These are phyloP conservation scores for Netelia fuscicornis DNA, from an alignment of 2,888 invertebrate genomes.

Conservation along the genomic window DNA sequence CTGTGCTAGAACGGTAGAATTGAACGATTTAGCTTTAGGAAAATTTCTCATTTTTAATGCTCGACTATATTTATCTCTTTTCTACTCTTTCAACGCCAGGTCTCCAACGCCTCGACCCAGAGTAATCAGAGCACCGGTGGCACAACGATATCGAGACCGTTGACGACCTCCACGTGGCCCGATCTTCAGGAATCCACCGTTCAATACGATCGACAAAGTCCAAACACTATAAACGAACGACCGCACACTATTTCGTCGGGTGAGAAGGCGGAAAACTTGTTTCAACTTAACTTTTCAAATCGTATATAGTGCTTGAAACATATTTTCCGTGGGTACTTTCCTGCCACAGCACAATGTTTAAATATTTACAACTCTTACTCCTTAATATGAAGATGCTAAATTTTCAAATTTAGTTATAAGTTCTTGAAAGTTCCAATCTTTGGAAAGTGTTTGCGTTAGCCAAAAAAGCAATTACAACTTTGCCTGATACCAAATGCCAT, in stretches of 20 bases:
- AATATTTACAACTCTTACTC: too few relatives aligned
- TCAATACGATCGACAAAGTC: constrained; percentile 89
- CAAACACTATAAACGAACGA: constrained; percentile 91
- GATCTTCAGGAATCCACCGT: constrained; percentile 89
- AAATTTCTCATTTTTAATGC: not conserved
- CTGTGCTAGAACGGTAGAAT: constrained; percentile 17
- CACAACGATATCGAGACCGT: constrained; percentile 77
- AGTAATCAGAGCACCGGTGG: constrained; percentile 82
- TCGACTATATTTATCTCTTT: not conserved
- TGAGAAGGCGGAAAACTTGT: constrained; percentile 74
- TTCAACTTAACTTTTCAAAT: not conserved
- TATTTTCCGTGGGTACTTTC: too few relatives aligned
- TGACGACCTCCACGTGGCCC: constrained; percentile 91
- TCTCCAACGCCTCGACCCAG: constrained; percentile 87
- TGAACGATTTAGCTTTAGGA: not conserved
- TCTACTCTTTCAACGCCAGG: constrained; percentile 81
- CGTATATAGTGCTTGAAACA: too few relatives aligned
- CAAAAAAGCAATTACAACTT: too few relatives aligned
- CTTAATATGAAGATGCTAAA: too few relatives aligned
- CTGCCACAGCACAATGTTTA: too few relatives aligned
- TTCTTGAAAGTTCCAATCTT: too few relatives aligned
- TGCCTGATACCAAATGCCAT: too few relatives aligned
- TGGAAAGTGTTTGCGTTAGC: too few relatives aligned
- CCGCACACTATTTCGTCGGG: constrained; percentile 97
- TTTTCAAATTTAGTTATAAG: too few relatives aligned